Percentiles rank a stretch among this genome's conserved stretches.
Conservation (phyloP, 2,888 invertebrate genomes). For the Torymus auratus region DNA sequence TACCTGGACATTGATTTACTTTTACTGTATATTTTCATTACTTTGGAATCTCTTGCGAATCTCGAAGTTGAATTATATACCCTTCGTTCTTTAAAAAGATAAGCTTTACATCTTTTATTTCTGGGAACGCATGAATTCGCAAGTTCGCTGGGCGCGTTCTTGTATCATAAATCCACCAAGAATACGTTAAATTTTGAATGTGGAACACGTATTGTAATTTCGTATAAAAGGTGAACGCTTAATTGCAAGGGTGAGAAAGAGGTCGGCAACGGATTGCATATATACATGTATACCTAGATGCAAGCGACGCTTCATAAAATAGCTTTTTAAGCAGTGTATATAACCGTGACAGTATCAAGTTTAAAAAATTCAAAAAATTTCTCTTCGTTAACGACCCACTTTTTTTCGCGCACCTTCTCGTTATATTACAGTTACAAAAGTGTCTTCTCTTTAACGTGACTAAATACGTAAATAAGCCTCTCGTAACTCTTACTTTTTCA, state of each 20-base stretch:
- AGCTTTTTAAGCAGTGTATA: slow-evolving; percentile 25
- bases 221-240: neutral
- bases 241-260: neutral
- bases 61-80: too few species aligned
- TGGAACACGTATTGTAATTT: slow-evolving; percentile 15
- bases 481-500: too few species aligned
- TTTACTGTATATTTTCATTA: too few species aligned
- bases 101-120: too few species aligned
- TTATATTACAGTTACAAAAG: neutral
- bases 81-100: too few species aligned
- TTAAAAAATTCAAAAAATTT: slow-evolving; percentile 16
- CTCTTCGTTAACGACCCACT: slow-evolving; percentile 1
- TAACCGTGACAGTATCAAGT: slow-evolving; percentile 15
- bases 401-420: neutral
- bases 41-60: too few species aligned
- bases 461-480: too few species aligned
- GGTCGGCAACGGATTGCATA: neutral
- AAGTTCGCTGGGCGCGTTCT: neutral
- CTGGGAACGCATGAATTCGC: too few species aligned
- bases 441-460: too few species aligned
- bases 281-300: neutral
- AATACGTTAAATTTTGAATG: slow-evolving; percentile 10
- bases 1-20: too few species aligned
- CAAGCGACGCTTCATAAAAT: neutral
- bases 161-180: neutral